phyloP scores from a whole-genome alignment of 2,888 invertebrate genomes.

The Cremastinae sp. region DNA sequence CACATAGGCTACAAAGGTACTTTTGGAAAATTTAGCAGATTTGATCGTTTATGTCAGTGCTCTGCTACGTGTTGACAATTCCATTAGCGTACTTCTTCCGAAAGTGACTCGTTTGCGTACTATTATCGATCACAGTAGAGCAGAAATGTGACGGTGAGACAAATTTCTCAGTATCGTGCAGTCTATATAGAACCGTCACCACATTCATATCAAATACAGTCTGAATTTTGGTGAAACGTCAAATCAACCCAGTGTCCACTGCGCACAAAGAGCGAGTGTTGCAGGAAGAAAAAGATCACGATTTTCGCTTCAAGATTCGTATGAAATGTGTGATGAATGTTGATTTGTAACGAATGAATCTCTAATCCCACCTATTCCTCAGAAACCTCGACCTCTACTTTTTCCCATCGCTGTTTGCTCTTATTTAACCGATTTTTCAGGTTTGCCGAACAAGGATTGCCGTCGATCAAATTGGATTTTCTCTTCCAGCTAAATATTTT shows the following conservation, averaged over 20 bases:
- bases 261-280: neutral
- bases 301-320: conserved; percentile 34
- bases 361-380: conserved; percentile 24
- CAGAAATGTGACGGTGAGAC: no score
- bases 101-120: no score
- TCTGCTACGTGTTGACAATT: no score
- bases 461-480: conserved; percentile 35
- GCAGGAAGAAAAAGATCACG: neutral
- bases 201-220: no score
- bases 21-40: no score
- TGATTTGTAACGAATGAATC: conserved; percentile 34
- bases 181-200: no score
- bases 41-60: no score
- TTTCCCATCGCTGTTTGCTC: conserved; percentile 10
- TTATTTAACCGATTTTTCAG: conserved; percentile 54
- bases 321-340: conserved; percentile 30
- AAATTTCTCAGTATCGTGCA: no score
- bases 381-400: conserved; percentile 15
- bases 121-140: no score
- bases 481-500: conserved; percentile 16
- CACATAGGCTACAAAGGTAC: no score
- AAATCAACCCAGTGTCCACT: neutral
- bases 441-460: conserved; percentile 55
- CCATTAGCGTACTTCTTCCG: no score
- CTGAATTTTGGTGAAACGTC: neutral